A percentile compares a stretch with the other conserved stretches of the same genome.
Conservation (phyloP, 2,888 invertebrate genomes). For the Tuta absoluta region DNA sequence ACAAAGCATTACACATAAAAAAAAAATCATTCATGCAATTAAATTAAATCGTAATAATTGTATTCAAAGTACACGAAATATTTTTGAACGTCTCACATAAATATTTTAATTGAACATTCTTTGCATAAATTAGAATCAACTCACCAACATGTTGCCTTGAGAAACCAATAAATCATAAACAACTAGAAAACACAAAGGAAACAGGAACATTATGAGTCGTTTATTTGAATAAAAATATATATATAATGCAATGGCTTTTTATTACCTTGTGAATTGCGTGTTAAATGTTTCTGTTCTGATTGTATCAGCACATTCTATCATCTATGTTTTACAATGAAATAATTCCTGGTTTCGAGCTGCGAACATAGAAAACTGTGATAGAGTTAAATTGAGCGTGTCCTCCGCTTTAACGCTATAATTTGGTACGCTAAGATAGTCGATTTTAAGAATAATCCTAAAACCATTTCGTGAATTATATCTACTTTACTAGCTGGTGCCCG, state of each 20-base stretch:
- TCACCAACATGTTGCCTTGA: constrained; percentile 23
- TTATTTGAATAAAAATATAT: constrained; percentile 7
- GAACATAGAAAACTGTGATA: constrained; percentile 10
- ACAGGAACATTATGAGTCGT: constrained; percentile 23
- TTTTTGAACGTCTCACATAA: too few species aligned
- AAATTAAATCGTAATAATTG: too few species aligned
- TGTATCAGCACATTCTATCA: constrained; percentile 13
- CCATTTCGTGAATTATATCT: too few species aligned
- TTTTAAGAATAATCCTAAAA: too few species aligned
- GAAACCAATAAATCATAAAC: constrained; percentile 14
- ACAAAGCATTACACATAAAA: too few species aligned
- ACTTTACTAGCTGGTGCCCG: too few species aligned
- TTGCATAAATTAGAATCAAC: constrained; percentile 14
- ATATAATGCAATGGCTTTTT: constrained; percentile 16
- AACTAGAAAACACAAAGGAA: constrained; percentile 22
- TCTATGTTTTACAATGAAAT: constrained; percentile 13
- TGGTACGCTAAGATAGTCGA: too few species aligned
- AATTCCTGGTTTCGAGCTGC: constrained; percentile 1
- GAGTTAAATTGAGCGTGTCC: constrained; percentile 17
- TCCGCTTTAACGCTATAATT: too few species aligned
- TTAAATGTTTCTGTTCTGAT: constrained; percentile 16
- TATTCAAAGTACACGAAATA: too few species aligned
- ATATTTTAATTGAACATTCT: constrained; percentile 1
- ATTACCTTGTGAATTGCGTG: constrained; percentile 25
- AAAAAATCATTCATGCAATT: too few species aligned